phyloP scores from a whole-genome alignment of 2,797 vertebrate genomes.

The Pyrocephalus nanus region DNA sequence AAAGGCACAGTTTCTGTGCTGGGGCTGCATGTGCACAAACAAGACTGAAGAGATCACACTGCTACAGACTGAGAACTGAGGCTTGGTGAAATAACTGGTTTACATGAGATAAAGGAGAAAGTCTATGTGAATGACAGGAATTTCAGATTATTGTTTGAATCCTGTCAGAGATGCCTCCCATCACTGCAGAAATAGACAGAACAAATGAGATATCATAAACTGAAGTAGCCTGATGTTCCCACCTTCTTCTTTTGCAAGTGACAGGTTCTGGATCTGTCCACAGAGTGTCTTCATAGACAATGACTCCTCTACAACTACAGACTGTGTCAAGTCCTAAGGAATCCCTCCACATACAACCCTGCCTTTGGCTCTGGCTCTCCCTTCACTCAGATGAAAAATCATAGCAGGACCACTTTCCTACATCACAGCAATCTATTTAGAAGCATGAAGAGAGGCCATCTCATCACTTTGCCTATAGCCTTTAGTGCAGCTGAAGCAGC shows the following conservation, averaged over 20 bases:
- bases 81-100: not conserved
- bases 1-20: not conserved
- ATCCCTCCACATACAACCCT: not conserved
- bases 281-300: not conserved
- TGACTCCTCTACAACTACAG: not conserved
- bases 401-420: not conserved
- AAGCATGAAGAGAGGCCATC: not conserved
- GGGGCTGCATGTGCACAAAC: accelerated
- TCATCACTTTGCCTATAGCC: not conserved
- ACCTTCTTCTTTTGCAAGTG: not conserved
- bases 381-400: not conserved
- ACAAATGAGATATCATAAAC: accelerated
- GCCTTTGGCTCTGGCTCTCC: not conserved
- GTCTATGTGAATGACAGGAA: not conserved
- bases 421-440: not conserved
- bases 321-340: not conserved
- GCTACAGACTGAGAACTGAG: not conserved
- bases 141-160: not conserved
- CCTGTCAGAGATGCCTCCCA: not conserved
- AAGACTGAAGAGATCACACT: not conserved
- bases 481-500: not conserved
- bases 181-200: not conserved
- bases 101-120: not conserved
- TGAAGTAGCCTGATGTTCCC: not conserved
- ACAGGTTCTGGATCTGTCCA: not conserved